phyloP scores from a whole-genome alignment of 2,113 vertebrate species.

The Mesitornis unicolor region DNA sequence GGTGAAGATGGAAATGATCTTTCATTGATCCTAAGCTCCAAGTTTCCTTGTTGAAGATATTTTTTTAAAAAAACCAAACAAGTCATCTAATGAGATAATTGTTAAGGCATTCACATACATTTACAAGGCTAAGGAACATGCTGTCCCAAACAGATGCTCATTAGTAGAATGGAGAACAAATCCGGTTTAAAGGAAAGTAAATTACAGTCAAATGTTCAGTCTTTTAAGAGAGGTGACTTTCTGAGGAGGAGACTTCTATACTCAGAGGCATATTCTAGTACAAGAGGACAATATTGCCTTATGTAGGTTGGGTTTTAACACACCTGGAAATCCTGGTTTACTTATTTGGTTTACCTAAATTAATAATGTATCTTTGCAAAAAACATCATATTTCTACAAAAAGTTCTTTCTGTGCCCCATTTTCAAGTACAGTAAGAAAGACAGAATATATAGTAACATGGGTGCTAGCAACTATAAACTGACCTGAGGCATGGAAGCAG shows the following conservation, averaged over 20 bases:
- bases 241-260: not conserved
- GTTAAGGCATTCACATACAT: not conserved
- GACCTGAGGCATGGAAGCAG: not conserved
- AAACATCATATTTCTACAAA: not conserved
- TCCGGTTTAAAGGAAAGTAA: not conserved
- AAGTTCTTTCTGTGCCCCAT: not conserved
- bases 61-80: constrained; percentile 10
- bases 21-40: not conserved
- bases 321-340: not conserved
- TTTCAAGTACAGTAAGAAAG: not conserved
- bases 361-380: not conserved
- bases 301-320: not conserved
- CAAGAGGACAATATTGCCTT: not conserved
- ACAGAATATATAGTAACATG: not conserved
- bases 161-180: constrained; percentile 7
- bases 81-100: not conserved
- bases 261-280: not conserved
- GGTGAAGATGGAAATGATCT: not conserved
- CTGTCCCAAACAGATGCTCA: not conserved
- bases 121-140: not conserved
- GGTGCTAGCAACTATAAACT: not conserved
- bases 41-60: not conserved
- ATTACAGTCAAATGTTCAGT: not conserved
- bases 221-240: not conserved
- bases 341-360: not conserved